These are phyloP conservation scores for Orchesella cincta DNA, from an alignment of 1,140 invertebrate species.

Conservation along the genomic window DNA sequence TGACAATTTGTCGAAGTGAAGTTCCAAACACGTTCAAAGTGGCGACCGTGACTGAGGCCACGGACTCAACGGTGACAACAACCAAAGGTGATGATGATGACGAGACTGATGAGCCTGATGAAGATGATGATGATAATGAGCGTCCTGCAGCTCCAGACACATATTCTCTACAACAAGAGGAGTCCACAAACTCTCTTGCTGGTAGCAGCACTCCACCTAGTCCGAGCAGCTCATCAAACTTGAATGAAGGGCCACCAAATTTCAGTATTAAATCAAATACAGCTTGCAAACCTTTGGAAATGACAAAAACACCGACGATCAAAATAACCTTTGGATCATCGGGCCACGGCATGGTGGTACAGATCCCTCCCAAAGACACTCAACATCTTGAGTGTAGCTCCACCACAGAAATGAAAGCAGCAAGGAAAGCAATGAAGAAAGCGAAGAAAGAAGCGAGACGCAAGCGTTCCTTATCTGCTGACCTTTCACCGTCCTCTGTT, in stretches of 20 bases:
- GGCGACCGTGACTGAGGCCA: background rate
- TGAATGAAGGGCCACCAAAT: background rate
- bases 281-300: background rate
- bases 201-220: background rate
- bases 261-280: conserved; percentile 17
- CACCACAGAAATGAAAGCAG: conserved; percentile 35
- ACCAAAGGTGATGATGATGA: background rate
- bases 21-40: conserved; percentile 8
- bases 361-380: conserved; percentile 44
- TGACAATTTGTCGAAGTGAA: background rate
- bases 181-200: background rate
- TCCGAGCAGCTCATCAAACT: conserved; percentile 7
- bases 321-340: conserved; percentile 44
- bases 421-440: conserved; percentile 46
- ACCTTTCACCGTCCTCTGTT: background rate
- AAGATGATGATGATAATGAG: too few relatives aligned
- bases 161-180: background rate
- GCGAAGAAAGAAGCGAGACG: conserved; percentile 43
- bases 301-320: conserved; percentile 44
- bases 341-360: conserved; percentile 43
- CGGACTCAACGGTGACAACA: background rate
- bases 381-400: conserved; percentile 26
- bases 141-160: too few relatives aligned
- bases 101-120: too few relatives aligned
- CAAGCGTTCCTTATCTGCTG: conserved; percentile 26